Evolutionary conservation across 1,140 invertebrate species (phyloP).

Genomic region (Macrobrachium nipponense): DNA sequence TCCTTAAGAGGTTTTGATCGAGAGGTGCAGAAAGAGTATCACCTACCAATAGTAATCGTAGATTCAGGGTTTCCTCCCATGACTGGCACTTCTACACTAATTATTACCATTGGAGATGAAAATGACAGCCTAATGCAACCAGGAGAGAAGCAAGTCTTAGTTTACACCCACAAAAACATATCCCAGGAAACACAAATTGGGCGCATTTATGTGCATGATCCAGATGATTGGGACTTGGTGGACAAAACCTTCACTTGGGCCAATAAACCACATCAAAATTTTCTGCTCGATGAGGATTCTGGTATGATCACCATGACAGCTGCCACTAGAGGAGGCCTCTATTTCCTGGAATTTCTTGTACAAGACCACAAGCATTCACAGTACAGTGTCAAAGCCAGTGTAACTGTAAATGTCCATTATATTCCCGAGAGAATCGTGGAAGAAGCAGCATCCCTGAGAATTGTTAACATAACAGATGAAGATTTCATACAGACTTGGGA

Average conservation of each 20-base stretch:
- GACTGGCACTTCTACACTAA: conserved; percentile 87
- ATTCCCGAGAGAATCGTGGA: conserved; percentile 95
- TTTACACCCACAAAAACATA: conserved; percentile 89
- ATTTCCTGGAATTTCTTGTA: conserved; percentile 89
- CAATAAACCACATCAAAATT: conserved; percentile 81
- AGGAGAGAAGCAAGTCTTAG: conserved; percentile 95
- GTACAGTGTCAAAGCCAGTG: conserved; percentile 78
- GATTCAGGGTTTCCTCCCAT: conserved; percentile 91
- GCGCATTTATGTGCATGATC: conserved; percentile 93
- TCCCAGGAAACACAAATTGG: conserved; percentile 85
- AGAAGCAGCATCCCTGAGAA: conserved; percentile 93
- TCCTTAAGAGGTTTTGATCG: conserved; percentile 92
- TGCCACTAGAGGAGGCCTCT: conserved; percentile 85
- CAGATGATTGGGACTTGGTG: conserved; percentile 97
- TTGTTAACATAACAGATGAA: conserved; percentile 95
- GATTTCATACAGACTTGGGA: conserved; percentile 96
- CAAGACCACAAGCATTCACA: conserved; percentile 94
- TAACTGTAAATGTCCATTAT: conserved; percentile 91
- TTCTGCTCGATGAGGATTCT: conserved; percentile 88
- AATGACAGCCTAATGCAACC: conserved; percentile 98
- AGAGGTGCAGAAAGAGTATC: conserved; percentile 94
- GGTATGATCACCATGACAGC: conserved; percentile 96
- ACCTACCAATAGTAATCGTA: conserved; percentile 93
- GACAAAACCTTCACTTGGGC: conserved; percentile 97
- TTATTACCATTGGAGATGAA: conserved; percentile 93